These are phyloP conservation scores for Idaea dimidiata DNA, from an alignment of 2,888 invertebrate genomes.

Conservation along the genomic window DNA sequence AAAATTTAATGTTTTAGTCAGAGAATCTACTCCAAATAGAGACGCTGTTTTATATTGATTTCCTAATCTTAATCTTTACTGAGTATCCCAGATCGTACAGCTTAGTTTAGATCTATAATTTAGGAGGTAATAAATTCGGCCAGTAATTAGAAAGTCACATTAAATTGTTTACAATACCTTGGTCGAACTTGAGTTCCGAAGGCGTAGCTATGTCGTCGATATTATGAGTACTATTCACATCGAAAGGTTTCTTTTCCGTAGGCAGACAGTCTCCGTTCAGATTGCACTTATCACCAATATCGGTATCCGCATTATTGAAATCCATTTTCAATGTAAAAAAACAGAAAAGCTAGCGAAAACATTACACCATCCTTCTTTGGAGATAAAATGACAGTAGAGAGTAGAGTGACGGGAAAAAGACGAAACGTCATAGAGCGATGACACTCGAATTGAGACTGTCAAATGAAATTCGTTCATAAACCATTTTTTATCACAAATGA, in stretches of 20 bases:
- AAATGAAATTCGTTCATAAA: conserved; percentile 1
- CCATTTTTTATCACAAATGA: too few relatives aligned
- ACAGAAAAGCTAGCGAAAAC: conserved; percentile 60
- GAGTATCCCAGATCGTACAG: conserved; percentile 13
- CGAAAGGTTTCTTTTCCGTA: conserved; percentile 44
- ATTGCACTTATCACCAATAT: conserved; percentile 55
- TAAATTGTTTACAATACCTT: conserved; percentile 80
- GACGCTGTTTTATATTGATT: conserved; percentile 20
- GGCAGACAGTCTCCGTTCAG: conserved; percentile 62
- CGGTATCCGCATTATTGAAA: conserved; percentile 54
- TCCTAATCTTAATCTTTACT: conserved; percentile 2
- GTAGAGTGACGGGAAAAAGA: background rate
- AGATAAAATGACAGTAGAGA: conserved; percentile 48
- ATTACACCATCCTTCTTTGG: conserved; percentile 63
- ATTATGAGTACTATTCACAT: conserved; percentile 67
- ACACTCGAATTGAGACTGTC: background rate
- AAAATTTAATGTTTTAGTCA: background rate
- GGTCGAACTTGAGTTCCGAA: conserved; percentile 85
- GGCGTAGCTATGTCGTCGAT: conserved; percentile 81
- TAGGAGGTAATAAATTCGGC: conserved; percentile 25
- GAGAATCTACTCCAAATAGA: conserved; percentile 37
- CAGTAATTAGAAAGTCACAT: conserved; percentile 37
- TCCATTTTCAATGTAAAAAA: conserved; percentile 57
- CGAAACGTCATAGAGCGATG: background rate
- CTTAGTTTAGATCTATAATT: conserved; percentile 9